Evolutionary conservation across 2,888 invertebrate genomes (phyloP).

Genomic region (Phymatocera aterrima): DNA sequence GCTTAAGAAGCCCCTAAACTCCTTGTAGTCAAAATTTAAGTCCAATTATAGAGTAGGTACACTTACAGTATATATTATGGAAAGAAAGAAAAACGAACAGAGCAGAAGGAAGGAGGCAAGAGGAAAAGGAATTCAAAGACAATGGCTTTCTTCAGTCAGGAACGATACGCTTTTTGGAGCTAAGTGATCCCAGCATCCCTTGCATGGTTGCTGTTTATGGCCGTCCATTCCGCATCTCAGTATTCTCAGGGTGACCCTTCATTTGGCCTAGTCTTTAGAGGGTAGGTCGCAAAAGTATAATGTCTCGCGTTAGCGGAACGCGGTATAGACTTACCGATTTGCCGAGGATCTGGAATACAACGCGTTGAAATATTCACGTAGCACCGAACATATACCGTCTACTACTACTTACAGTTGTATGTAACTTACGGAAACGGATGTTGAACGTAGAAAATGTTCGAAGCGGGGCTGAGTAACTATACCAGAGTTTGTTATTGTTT

Average conservation of each 20-base stretch:
- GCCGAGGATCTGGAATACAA: neutral
- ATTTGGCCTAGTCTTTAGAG: neutral
- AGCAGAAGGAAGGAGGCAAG: too few relatives aligned
- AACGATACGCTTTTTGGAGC: neutral
- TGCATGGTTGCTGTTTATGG: neutral
- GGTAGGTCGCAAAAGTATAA: neutral
- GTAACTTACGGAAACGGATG: too few relatives aligned
- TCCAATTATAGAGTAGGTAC: neutral
- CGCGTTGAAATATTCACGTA: neutral
- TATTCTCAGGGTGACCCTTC: neutral
- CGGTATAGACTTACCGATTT: too few relatives aligned
- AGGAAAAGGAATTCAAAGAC: neutral
- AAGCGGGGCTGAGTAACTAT: too few relatives aligned
- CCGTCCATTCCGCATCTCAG: neutral
- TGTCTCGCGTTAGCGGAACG: neutral
- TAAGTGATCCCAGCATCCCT: neutral
- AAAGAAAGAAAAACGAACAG: neutral
- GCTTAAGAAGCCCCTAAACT: slow-evolving; percentile 6
- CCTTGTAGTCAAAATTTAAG: slow-evolving; percentile 11
- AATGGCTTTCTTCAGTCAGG: neutral
- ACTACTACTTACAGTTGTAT: too few relatives aligned
- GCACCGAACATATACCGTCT: too few relatives aligned
- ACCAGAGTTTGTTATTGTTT: neutral
- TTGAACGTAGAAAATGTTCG: slow-evolving; percentile 12
- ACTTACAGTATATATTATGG: neutral